Evolutionary conservation across 2,888 invertebrate genomes (phyloP).

Genomic region (Eupithecia pulchellata): DNA sequence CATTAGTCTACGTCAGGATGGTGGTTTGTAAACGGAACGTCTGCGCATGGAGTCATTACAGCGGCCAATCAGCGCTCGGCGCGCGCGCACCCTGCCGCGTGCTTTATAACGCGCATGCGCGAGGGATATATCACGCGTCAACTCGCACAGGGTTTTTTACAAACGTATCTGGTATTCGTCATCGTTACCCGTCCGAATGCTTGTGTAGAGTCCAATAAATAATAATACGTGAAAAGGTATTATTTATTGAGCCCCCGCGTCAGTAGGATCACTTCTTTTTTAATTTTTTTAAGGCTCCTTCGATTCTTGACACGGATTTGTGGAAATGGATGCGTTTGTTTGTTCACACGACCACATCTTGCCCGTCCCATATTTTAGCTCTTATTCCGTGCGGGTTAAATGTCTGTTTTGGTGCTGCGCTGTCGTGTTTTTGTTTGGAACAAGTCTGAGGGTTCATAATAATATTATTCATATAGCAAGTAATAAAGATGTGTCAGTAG

Average conservation of each 20-base stretch:
- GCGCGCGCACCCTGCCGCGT: constrained; percentile 80
- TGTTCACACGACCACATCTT: constrained; percentile 58
- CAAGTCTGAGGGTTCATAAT: constrained; percentile 65
- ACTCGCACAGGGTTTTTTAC: constrained; percentile 76
- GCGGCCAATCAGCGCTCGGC: constrained; percentile 74
- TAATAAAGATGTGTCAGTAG: constrained; percentile 67
- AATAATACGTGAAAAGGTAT: constrained; percentile 72
- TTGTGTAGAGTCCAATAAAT: constrained; percentile 73
- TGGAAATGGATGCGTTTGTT: constrained; percentile 72
- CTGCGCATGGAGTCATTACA: constrained; percentile 71
- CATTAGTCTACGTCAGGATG: constrained; percentile 76
- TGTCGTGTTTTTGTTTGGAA: constrained; percentile 54
- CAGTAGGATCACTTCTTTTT: constrained; percentile 61
- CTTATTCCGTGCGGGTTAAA: constrained; percentile 51
- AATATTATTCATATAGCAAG: constrained; percentile 71
- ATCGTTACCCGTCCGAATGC: constrained; percentile 74
- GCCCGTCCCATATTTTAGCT: constrained; percentile 50
- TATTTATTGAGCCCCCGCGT: constrained; percentile 71
- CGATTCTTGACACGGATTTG: constrained; percentile 79
- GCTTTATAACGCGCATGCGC: constrained; percentile 76
- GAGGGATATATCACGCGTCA: constrained; percentile 81
- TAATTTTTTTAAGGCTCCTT: constrained; percentile 61
- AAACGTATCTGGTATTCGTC: constrained; percentile 83
- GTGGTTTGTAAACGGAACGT: constrained; percentile 64
- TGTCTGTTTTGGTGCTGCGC: constrained; percentile 49